Base-by-base conservation (phyloP, 2,113 vertebrate species). In the Notothenia coriiceps region DNA sequence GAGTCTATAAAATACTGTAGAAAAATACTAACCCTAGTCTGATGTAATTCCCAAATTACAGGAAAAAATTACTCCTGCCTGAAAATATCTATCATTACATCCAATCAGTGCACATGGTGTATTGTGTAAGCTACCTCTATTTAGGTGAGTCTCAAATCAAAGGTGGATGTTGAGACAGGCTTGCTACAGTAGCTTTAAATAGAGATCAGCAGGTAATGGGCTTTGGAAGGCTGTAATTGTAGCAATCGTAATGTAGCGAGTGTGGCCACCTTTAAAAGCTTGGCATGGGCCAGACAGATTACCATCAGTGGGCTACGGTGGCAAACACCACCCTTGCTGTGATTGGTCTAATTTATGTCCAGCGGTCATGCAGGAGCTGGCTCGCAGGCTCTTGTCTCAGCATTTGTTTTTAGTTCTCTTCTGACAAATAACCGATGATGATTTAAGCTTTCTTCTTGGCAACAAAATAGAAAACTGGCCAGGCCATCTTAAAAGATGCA, bases 201-300 rank as follows among this genome's bases (percentile, higher is more conserved):
- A 40, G 35, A 93, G 88, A 91, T 85, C 79, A 80, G 77, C 88
- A 88, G 83, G 82, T 89, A 89, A 91, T 89, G 83, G 82, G 74
- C 80, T 94, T 93, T 90, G 67, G 77, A 84, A 82, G 80, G 70
- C 79, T 86, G 85, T 86, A 89, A 90, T 83, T 84, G 84, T 64
- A 81, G 70, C 74, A 74, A 70, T 84, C 78, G 79, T 79, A 86
- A 81, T 74, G 79, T 86, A 79, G 78, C 47, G 18, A 84, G 59
- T n/a, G 72, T 65, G 73, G 74, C 83, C 75, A 80, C 88, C 68
- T 88, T 84, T 70, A 84, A 84, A 70, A 89, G 81, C 72, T 86
- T 87, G 70, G 82, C 80, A 80, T 50, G 35, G 83, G 62, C 80
- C 64, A 61, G 68, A 79, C 75, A 80, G 83, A 91, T 94, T 90